Base-by-base conservation (phyloP, 1,140 invertebrate genomes). In the Drosophila busckii region DNA sequence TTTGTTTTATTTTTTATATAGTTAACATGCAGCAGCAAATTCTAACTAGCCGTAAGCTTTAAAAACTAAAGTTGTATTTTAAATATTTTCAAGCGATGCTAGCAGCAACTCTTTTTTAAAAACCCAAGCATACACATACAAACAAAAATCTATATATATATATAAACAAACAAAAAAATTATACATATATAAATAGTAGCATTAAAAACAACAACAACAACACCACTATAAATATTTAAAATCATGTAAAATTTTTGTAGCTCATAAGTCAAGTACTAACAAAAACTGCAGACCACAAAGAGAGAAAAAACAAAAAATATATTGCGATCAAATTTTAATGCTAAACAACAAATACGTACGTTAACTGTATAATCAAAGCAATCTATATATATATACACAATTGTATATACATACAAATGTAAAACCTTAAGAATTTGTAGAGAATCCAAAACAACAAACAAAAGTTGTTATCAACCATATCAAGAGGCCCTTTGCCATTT, bases 321-420 rank as follows among this genome's bases (percentile, higher is more conserved):
- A 99, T 37, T 88, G 99, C 38, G 96, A 96, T 34, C 98, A 98
- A 90, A 99, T 97, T 0, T 97, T 92, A n/a, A n/a, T 87, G 97
- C 97, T 3, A 94, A 92, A 75, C 92, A 93, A 95, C 4, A 92
- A 90, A 44, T 93, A 96, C 71, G 91, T 93, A 76, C 9, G 92
- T 92, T 15, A 90, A 91, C n/a, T 70, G 90, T 94, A 13, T 91
- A 98, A 54, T 89, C 93, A 91, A 90, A 94, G 86, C 86, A 95
- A 28, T 89, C 59, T 60, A 37, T 70, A 70, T 45, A 40, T 50
- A 29, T 35, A 35, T 44, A 61, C 12, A 38, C 17, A 8, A n/a
- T n/a, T 37, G 3, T 19, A 41, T 17, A 34, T 8, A 34, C 12
- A 34, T 13, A 12, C 10, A 80, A 86, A 2, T n/a, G n/a, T n/a